Evolutionary conservation across 2,113 vertebrate genomes (phyloP).

Genomic region (Lycaon pictus): DNA sequence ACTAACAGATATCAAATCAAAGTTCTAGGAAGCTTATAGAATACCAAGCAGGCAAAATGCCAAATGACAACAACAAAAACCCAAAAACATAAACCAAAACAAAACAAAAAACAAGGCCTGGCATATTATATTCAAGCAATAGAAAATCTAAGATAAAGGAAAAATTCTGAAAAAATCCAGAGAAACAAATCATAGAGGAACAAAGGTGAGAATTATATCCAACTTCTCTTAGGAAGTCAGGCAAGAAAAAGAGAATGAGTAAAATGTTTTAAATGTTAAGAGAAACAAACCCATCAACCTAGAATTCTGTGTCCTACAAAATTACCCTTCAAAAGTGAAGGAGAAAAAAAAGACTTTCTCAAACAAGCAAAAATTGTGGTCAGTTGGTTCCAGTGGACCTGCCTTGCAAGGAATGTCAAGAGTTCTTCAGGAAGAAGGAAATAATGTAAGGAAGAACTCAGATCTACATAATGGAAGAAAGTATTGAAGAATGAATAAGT

Average conservation of each 20-base stretch:
- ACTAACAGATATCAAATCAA: background rate
- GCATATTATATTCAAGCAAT: background rate
- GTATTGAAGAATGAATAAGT: background rate
- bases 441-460: background rate
- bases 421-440: background rate
- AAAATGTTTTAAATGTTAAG: background rate
- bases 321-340: background rate
- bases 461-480: background rate
- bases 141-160: background rate
- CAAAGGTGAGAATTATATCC: background rate
- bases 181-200: background rate
- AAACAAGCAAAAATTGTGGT: background rate
- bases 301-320: background rate
- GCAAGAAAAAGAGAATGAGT: background rate
- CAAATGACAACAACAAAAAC: too few relatives aligned
- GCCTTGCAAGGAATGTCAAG: background rate
- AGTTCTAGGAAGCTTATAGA: background rate
- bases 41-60: background rate
- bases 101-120: background rate
- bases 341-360: background rate
- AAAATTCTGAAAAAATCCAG: background rate
- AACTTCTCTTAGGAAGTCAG: background rate
- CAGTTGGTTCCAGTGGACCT: background rate
- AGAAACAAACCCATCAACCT: background rate
- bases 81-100: too few relatives aligned